phyloP scores from a whole-genome alignment of 2,888 invertebrate species.

The Drosophila flavopinicola region DNA sequence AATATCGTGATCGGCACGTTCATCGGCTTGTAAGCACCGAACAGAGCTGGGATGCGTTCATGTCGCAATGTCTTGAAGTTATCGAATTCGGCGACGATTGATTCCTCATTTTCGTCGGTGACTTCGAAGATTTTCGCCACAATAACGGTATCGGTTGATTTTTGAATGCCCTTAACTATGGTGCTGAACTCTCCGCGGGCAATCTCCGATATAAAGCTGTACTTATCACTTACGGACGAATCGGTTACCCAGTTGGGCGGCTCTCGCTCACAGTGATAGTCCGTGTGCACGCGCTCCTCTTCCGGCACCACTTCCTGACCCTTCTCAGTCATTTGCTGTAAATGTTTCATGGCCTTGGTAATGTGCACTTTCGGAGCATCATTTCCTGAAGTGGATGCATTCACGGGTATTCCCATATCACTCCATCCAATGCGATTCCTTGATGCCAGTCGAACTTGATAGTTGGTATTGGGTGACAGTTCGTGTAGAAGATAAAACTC shows the following conservation, averaged over 20 bases:
- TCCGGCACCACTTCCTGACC: constrained; percentile 89
- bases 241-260: constrained; percentile 90
- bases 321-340: constrained; percentile 93
- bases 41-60: constrained; percentile 92
- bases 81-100: constrained; percentile 92
- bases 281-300: constrained; percentile 87
- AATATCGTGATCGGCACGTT: constrained; percentile 89
- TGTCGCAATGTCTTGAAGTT: constrained; percentile 92
- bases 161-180: constrained; percentile 92
- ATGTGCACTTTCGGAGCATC: constrained; percentile 91
- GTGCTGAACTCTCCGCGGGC: constrained; percentile 94
- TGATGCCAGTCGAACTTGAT: constrained; percentile 95
- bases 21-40: constrained; percentile 89
- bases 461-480: constrained; percentile 91
- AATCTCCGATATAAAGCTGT: constrained; percentile 94
- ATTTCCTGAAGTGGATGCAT: constrained; percentile 88
- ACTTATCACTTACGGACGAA: constrained; percentile 89
- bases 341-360: constrained; percentile 92
- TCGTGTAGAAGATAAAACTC: constrained; percentile 94
- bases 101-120: constrained; percentile 87
- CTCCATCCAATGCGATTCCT: constrained; percentile 97
- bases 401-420: constrained; percentile 93
- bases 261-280: constrained; percentile 90
- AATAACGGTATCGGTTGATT: constrained; percentile 89
- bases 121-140: constrained; percentile 93